A percentile compares a stretch with the other conserved stretches of the same genome.
Evolutionary conservation across 2,888 invertebrate species (phyloP).

Genomic region (Drosophila eohydei): DNA sequence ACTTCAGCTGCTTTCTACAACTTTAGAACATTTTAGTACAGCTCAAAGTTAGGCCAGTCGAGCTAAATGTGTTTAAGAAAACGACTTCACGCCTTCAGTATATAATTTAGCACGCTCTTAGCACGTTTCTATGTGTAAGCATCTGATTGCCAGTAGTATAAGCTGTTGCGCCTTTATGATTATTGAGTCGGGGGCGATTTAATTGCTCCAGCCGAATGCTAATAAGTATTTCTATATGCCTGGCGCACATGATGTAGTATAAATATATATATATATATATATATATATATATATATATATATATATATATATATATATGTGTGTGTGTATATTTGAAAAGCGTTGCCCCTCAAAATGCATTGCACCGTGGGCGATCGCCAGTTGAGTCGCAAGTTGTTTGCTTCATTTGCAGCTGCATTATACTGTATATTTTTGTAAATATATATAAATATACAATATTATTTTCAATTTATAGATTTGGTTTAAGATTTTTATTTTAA

Average conservation of each 20-base stretch:
- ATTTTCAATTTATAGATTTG: conserved; percentile 38
- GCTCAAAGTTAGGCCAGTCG: background rate
- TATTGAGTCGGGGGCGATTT: conserved; percentile 41
- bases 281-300: conserved; percentile 5
- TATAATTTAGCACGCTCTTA: conserved; percentile 14
- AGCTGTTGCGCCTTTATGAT: conserved; percentile 5
- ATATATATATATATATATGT: conserved; percentile 8
- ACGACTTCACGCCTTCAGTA: background rate
- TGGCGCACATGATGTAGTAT: conserved; percentile 36
- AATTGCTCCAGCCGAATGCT: conserved; percentile 38
- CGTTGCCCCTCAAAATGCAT: conserved; percentile 23
- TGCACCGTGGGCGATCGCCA: conserved; percentile 40
- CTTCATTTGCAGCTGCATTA: conserved; percentile 35
- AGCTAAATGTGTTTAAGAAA: background rate
- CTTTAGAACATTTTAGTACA: conserved; percentile 1
- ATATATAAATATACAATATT: conserved; percentile 22
- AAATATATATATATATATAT: conserved; percentile 9
- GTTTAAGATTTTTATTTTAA: conserved; percentile 19
- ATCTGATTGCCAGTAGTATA: conserved; percentile 5
- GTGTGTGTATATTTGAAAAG: conserved; percentile 21
- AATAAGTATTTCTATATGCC: conserved; percentile 49
- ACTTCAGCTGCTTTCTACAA: too few species aligned
- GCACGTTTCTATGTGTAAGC: conserved; percentile 2
- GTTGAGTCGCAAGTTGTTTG: conserved; percentile 32
- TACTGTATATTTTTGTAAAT: conserved; percentile 9